Percentiles rank a stretch among this genome's conserved stretches.
Evolutionary conservation across 2,113 vertebrate species (phyloP).

Genomic region (Melanocharis versteri): DNA sequence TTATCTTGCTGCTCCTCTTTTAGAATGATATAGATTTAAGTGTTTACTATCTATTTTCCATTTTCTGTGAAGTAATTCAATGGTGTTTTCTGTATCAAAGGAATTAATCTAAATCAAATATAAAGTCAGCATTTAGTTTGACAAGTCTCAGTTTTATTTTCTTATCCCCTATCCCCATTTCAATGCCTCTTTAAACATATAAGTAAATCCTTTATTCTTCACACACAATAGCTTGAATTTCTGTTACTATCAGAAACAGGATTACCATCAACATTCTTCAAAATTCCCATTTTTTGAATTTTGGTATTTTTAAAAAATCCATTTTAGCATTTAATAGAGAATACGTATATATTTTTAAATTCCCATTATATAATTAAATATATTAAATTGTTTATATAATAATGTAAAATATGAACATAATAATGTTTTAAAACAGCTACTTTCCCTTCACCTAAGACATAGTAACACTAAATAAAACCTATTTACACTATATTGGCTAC

Average conservation of each 20-base stretch:
- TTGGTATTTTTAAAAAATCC: neutral
- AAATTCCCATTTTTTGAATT: neutral
- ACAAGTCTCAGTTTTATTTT: slow-evolving; percentile 31
- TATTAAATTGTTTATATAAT: neutral
- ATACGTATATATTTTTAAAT: neutral
- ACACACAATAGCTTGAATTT: neutral
- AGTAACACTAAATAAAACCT: neutral
- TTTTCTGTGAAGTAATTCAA: neutral
- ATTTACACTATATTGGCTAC: neutral
- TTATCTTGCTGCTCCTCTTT: neutral
- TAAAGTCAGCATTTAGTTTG: slow-evolving; percentile 9
- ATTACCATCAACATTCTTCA: neutral
- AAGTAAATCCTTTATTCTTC: neutral
- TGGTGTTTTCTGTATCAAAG: neutral
- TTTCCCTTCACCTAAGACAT: neutral
- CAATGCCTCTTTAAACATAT: neutral
- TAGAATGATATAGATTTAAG: neutral
- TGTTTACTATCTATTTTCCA: neutral
- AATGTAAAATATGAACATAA: neutral
- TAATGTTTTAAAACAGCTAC: neutral
- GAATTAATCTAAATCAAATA: neutral
- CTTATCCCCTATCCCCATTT: neutral
- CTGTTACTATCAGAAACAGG: neutral
- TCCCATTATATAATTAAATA: neutral
- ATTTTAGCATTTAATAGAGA: neutral